These are phyloP conservation scores for Okapia johnstoni DNA, from an alignment of 2,113 vertebrate genomes.

Conservation along the genomic window DNA sequence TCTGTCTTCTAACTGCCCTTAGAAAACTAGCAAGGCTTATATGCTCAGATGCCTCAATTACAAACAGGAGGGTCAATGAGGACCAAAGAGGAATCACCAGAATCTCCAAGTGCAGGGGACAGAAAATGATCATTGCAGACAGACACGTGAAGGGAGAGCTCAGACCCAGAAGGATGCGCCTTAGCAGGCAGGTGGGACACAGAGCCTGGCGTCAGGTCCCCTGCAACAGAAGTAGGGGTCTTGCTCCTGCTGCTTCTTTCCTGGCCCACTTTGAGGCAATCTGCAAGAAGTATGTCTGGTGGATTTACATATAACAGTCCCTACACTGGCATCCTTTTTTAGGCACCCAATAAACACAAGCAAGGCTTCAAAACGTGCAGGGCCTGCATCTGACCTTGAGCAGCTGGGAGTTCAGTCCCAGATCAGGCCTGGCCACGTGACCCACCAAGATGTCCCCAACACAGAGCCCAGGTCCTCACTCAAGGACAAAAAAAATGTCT, in stretches of 20 bases:
- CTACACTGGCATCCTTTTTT: not conserved
- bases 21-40: not conserved
- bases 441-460: not conserved
- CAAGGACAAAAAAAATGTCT: rapidly evolving
- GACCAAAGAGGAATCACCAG: not conserved
- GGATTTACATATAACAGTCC: not conserved
- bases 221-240: not conserved
- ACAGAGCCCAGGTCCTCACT: not conserved
- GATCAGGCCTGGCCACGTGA: rapidly evolving
- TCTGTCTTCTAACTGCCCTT: not conserved
- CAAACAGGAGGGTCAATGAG: not conserved
- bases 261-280: not conserved
- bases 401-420: not conserved
- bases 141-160: not conserved
- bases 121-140: not conserved
- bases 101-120: not conserved
- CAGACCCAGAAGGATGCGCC: not conserved
- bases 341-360: not conserved
- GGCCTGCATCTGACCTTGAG: rapidly evolving
- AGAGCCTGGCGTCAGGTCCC: not conserved
- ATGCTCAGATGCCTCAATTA: not conserved
- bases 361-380: not conserved
- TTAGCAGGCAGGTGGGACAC: not conserved
- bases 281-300: not conserved
- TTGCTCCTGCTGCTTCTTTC: not conserved